Conservation (phyloP, 2,888 invertebrate species). For the Noctuana brunneofusca region DNA sequence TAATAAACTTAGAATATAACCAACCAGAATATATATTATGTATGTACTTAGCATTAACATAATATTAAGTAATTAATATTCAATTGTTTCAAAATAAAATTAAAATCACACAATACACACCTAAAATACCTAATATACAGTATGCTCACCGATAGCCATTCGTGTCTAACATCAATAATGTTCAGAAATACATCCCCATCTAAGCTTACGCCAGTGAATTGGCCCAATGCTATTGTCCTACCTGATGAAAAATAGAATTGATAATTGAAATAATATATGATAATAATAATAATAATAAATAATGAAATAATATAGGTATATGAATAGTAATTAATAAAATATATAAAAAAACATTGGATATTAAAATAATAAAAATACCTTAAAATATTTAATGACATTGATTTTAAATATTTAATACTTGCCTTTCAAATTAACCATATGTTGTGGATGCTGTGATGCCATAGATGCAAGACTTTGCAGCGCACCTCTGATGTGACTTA, state of each 20-base stretch:
- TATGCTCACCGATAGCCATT: slow-evolving; percentile 93
- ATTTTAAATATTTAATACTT: slow-evolving; percentile 16
- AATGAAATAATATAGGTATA: no score
- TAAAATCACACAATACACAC: slow-evolving; percentile 20
- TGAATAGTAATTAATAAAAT: no score
- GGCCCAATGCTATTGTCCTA: slow-evolving; percentile 92
- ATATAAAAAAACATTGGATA: no score
- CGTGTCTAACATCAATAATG: slow-evolving; percentile 95
- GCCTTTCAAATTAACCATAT: slow-evolving; percentile 87
- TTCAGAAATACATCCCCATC: slow-evolving; percentile 95
- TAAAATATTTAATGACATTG: neutral
- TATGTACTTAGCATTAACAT: no score
- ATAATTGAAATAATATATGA: neutral
- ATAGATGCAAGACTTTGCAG: slow-evolving; percentile 91
- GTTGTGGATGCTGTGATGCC: slow-evolving; percentile 87
- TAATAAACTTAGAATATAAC: no score
- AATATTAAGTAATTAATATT: no score
- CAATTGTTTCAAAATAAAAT: slow-evolving; percentile 6
- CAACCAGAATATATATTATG: no score
- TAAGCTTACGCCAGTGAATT: slow-evolving; percentile 94
- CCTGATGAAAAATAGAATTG: slow-evolving; percentile 72
- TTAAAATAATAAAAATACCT: neutral
- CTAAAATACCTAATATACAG: slow-evolving; percentile 26
- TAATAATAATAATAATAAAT: neutral
- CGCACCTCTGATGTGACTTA: slow-evolving; percentile 95